phyloP scores from a whole-genome alignment of 2,888 invertebrate species.

The Archips xylosteana region DNA sequence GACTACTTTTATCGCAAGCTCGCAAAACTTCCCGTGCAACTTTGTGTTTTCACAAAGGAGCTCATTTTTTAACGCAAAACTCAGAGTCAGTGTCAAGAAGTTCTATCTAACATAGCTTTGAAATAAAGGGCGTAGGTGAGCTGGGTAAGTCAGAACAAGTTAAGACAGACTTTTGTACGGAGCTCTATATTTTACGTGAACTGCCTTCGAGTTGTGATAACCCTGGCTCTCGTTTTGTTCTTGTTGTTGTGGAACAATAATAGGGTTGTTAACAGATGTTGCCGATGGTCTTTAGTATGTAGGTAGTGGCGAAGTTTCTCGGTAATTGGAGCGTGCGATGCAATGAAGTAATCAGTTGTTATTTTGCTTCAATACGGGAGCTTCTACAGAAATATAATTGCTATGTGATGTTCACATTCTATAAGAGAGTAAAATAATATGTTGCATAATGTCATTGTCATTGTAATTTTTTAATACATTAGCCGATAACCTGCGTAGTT shows the following conservation, averaged over 20 bases:
- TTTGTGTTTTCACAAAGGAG: conserved; percentile 23
- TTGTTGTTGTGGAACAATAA: conserved; percentile 22
- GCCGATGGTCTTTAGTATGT: background rate
- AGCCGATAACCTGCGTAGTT: background rate
- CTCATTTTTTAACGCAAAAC: conserved; percentile 27
- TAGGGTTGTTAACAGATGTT: conserved; percentile 35
- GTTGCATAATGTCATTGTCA: too few species aligned
- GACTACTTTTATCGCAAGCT: background rate
- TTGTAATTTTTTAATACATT: background rate
- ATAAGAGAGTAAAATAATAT: too few species aligned
- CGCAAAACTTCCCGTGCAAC: conserved; percentile 17
- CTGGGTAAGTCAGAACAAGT: background rate
- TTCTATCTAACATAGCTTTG: conserved; percentile 23
- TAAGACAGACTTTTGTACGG: conserved; percentile 22
- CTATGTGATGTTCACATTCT: background rate
- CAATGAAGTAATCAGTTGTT: background rate
- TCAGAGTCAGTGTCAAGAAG: conserved; percentile 29
- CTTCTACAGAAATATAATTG: background rate
- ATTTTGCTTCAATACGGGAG: background rate
- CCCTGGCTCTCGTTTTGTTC: conserved; percentile 32
- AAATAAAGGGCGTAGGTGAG: conserved; percentile 14
- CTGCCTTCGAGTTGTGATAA: conserved; percentile 25
- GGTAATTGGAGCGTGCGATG: background rate
- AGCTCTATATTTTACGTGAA: conserved; percentile 20
- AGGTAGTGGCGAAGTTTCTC: conserved; percentile 1